phyloP scores from a whole-genome alignment of 1,140 invertebrate species.

The Drosophila sechellia region DNA sequence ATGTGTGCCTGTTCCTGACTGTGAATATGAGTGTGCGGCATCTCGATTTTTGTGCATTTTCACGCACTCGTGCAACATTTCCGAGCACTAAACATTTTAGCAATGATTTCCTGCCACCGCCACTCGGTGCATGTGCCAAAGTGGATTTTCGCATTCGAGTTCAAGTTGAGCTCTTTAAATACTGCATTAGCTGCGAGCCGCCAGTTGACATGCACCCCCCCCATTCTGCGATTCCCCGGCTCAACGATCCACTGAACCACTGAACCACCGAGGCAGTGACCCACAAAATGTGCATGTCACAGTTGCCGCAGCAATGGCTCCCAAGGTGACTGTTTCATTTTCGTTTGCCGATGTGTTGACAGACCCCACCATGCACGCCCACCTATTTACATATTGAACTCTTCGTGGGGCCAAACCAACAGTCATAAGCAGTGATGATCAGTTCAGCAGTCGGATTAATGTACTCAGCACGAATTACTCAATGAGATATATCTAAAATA shows the following conservation, averaged over 20 bases:
- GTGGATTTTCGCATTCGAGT: conserved; percentile 23
- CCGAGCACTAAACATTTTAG: conserved; percentile 31
- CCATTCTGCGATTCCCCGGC: neutral
- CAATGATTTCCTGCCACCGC: conserved; percentile 40
- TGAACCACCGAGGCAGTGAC: conserved; percentile 51
- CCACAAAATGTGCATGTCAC: conserved; percentile 69
- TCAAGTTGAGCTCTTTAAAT: conserved; percentile 52
- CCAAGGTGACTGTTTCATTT: conserved; percentile 80
- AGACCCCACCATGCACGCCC: conserved; percentile 39
- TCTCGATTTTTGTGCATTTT: conserved; percentile 30
- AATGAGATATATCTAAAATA: too few species aligned
- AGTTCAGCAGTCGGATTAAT: too few species aligned
- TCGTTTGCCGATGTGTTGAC: conserved; percentile 75
- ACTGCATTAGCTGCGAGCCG: conserved; percentile 40
- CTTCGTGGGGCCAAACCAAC: conserved; percentile 18
- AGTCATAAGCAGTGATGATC: conserved; percentile 27
- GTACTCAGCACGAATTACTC: too few species aligned
- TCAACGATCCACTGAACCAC: neutral
- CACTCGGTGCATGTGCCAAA: conserved; percentile 26
- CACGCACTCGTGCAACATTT: conserved; percentile 29
- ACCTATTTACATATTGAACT: conserved; percentile 53
- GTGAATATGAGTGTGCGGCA: conserved; percentile 6
- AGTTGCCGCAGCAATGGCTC: conserved; percentile 75
- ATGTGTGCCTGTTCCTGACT: neutral
- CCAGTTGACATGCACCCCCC: conserved; percentile 6